Conservation (phyloP, 2,113 vertebrate genomes). For the Numenius arquata region DNA sequence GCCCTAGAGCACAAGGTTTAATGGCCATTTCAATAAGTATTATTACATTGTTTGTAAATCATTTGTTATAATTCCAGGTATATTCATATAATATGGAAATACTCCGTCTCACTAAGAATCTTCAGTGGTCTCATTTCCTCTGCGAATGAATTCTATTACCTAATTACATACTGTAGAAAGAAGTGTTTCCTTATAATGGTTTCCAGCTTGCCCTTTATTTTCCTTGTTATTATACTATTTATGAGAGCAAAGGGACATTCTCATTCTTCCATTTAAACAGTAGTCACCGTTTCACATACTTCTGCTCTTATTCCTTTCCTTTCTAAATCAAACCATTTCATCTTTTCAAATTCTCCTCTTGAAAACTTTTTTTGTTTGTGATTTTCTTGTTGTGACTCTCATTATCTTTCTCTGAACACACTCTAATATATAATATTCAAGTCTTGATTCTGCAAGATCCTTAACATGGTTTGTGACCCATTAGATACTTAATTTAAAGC, state of each 20-base stretch:
- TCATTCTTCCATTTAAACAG: background rate
- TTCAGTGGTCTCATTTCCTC: background rate
- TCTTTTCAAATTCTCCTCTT: background rate
- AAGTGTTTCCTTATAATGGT: background rate
- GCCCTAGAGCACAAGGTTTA: background rate
- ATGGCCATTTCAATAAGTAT: background rate
- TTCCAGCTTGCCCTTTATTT: background rate
- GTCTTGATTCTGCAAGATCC: background rate
- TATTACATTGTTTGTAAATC: background rate
- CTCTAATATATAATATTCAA: background rate
- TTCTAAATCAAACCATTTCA: background rate
- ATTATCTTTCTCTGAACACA: background rate
- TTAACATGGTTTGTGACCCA: background rate
- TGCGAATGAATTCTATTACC: background rate
- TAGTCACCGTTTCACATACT: background rate
- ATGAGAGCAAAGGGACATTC: background rate
- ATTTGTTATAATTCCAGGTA: background rate
- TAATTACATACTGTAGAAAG: background rate
- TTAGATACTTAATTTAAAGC: constrained; percentile 3
- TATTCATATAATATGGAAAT: background rate
- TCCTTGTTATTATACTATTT: background rate
- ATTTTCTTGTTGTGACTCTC: background rate
- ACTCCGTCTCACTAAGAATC: background rate
- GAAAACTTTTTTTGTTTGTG: background rate
- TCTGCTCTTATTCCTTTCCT: background rate